These are phyloP conservation scores for Parasteatoda tepidariorum DNA, from an alignment of 1,140 invertebrate species.

Conservation along the genomic window DNA sequence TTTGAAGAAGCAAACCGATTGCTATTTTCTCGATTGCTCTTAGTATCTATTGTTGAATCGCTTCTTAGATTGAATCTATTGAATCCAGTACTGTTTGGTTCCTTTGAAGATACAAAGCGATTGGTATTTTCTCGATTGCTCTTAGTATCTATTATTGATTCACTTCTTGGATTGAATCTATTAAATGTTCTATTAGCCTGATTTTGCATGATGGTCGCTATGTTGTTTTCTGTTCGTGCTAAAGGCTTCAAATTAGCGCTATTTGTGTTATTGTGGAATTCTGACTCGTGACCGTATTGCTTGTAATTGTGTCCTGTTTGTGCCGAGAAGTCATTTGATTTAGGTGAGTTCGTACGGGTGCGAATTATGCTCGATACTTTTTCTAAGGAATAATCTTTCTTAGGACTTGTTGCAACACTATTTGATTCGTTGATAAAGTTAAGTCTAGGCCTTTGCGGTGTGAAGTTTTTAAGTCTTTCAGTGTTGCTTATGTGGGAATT, in stretches of 20 bases:
- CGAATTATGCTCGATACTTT: background rate
- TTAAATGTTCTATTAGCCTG: background rate
- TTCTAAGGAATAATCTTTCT: background rate
- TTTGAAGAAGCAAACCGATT: background rate
- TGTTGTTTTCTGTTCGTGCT: slow-evolving; percentile 13
- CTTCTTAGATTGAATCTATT: background rate
- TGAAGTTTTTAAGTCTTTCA: slow-evolving; percentile 15
- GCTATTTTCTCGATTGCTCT: background rate
- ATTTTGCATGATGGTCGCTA: background rate
- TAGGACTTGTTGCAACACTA: background rate
- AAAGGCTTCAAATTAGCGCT: background rate
- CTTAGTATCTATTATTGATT: background rate
- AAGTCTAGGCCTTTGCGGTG: background rate
- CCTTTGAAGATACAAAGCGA: background rate
- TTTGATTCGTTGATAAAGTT: background rate
- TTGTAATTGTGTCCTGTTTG: background rate
- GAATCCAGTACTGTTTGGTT: background rate
- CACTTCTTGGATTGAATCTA: background rate
- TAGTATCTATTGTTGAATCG: background rate
- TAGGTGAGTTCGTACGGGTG: background rate
- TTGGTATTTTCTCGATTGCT: background rate
- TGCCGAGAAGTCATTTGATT: background rate
- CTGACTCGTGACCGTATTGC: background rate
- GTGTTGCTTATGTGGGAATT: background rate
- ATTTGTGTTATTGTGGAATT: background rate